Evolutionary conservation across 92 coral and sea anemone species (phyloP), one percentile per base, ranked within the genome.

Genomic region (Epizoanthus stellaris): DNA sequence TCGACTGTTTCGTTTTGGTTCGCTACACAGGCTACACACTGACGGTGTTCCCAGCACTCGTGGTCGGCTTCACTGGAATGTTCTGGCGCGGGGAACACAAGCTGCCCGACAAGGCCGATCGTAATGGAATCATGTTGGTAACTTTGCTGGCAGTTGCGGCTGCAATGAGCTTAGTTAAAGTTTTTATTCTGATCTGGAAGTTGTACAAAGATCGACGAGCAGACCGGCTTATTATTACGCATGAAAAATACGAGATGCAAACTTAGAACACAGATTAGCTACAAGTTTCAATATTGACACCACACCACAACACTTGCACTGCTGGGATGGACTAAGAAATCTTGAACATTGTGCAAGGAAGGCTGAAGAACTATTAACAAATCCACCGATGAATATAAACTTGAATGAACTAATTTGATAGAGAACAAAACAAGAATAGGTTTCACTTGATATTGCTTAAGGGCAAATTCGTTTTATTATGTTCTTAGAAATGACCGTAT

Each of bases 61-160:
- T 92, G 14, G 95, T 94, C 12, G 98, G 92, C 21, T 92, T 90
- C 82, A 76, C 91, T 43, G 98, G 98, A 73, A 92, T 85, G 19
- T 92, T 85, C 79, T 79, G 83, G 83, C 59, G 83, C 21, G 83
- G 73, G 7, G 80, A 88, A 19, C 81, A 87, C 67, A 73, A 63
- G 70, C 89, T 95, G 91, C 73, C 80, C 4, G 84, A 93, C 25
- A 60, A 90, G 60, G 73, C 67, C 36, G 90, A 88, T 75, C 84
- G 98, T 23, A 94, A 92, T 75, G 82, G 88, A 57, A 87, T 94
- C 86, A 87, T 94, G 82, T 86, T 92, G 63, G 90, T 75, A 0
- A 93, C 89, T 4, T 54, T 94, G 36, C 88, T 94, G 7, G 98
- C 95, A 13, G 81, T 90, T 38, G 68, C 91, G 13, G 89, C 86